Evolutionary conservation across 2,113 vertebrate genomes (phyloP).

Genomic region (Pitta sordida): DNA sequence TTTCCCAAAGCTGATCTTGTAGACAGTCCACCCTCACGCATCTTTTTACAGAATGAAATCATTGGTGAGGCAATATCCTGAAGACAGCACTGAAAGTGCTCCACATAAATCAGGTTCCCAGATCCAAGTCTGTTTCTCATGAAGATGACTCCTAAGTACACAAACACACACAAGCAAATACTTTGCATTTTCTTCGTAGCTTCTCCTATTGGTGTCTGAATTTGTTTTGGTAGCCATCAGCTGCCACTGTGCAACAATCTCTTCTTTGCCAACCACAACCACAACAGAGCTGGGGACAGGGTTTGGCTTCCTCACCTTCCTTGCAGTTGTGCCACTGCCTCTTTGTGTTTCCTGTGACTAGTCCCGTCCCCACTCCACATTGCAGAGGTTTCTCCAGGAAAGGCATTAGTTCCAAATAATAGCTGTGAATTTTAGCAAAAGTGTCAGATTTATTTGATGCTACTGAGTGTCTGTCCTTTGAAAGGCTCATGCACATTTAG

Average conservation of each 20-base stretch:
- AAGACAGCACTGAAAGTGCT: background rate
- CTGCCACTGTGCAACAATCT: background rate
- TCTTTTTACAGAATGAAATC: background rate
- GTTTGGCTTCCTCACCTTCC: background rate
- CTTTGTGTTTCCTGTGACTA: background rate
- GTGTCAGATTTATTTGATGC: background rate
- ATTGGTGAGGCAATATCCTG: background rate
- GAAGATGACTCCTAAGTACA: background rate
- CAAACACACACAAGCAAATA: accelerated
- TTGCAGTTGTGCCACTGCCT: background rate
- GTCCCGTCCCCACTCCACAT: background rate
- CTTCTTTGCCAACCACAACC: background rate
- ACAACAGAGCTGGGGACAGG: background rate
- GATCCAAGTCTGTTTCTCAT: background rate
- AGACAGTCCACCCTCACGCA: background rate
- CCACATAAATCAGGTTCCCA: background rate
- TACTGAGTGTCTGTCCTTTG: background rate
- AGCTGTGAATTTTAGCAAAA: background rate
- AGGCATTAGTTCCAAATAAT: background rate
- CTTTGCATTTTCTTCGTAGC: background rate
- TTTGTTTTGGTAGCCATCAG: background rate
- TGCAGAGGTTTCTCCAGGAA: background rate
- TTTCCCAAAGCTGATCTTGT: background rate
- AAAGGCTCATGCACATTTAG: background rate
- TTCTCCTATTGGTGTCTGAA: background rate